A percentile compares a stretch with the other conserved stretches of the same genome.
These are phyloP conservation scores for Gobio gobio DNA, from an alignment of 2,113 vertebrate species.

Conservation along the genomic window DNA sequence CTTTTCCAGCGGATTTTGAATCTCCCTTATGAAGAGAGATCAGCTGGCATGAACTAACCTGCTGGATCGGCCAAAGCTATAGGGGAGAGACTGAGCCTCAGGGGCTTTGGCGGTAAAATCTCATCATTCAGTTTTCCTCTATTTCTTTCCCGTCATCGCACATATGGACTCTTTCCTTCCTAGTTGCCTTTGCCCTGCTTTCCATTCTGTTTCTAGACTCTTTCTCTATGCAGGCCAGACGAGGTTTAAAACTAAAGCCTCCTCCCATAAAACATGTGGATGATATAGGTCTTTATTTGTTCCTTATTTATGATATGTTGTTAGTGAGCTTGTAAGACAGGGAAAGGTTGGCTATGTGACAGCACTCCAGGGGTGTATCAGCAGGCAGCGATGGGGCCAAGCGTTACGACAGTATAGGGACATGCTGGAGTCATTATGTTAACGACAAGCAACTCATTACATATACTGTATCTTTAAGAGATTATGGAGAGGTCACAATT, in stretches of 20 bases:
- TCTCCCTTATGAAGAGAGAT: conserved; percentile 31
- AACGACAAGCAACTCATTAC: conserved; percentile 48
- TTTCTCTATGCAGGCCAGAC: background rate
- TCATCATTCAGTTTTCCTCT: conserved; percentile 20
- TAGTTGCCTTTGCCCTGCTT: background rate
- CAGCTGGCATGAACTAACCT: conserved; percentile 39
- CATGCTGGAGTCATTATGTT: conserved; percentile 59
- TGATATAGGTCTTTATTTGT: conserved; percentile 38
- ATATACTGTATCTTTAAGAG: conserved; percentile 36
- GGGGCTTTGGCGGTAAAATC: conserved; percentile 25
- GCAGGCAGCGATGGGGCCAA: conserved; percentile 30
- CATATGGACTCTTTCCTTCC: conserved; percentile 16
- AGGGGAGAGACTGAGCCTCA: conserved; percentile 33
- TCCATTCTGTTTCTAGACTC: conserved; percentile 30
- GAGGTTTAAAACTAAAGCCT: conserved; percentile 16
- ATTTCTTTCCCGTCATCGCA: conserved; percentile 28
- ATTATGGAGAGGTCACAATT: conserved; percentile 16
- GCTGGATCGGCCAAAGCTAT: conserved; percentile 19
- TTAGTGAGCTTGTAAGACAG: conserved; percentile 37
- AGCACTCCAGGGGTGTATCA: conserved; percentile 2
- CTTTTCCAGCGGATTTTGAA: conserved; percentile 40
- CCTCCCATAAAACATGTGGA: conserved; percentile 38
- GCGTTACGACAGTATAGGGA: conserved; percentile 44
- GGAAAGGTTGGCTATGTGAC: conserved; percentile 21
- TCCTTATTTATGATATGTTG: conserved; percentile 49